These are phyloP conservation scores for Raja brachyura DNA, from an alignment of 2,113 vertebrate genomes.

Conservation along the genomic window DNA sequence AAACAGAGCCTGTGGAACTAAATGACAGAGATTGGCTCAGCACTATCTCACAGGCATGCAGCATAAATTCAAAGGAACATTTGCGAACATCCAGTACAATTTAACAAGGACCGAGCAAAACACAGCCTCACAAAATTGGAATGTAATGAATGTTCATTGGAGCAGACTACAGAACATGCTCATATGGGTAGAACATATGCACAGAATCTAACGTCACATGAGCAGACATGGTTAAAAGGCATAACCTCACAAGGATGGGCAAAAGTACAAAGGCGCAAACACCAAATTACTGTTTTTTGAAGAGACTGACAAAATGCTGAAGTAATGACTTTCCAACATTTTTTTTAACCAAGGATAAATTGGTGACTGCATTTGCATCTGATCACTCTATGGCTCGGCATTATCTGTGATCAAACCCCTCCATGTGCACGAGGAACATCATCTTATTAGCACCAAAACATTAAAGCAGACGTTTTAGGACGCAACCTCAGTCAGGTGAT, in stretches of 20 bases:
- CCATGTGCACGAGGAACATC: not conserved
- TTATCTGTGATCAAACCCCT: conserved; percentile 23
- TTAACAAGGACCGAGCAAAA: not conserved
- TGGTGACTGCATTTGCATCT: conserved; percentile 17
- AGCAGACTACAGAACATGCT: not conserved
- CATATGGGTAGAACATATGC: not conserved
- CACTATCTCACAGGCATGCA: not conserved
- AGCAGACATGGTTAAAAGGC: not conserved
- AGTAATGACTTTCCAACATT: not conserved
- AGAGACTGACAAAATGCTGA: not conserved
- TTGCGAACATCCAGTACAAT: too few species aligned
- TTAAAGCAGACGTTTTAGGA: conserved; percentile 31
- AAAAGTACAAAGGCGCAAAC: not conserved
- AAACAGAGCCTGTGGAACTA: not conserved
- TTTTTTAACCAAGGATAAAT: not conserved
- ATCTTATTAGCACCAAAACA: conserved; percentile 30
- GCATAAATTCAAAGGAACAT: not conserved
- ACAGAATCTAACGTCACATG: not conserved
- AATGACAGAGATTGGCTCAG: not conserved
- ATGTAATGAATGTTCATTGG: not conserved
- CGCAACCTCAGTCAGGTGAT: not conserved
- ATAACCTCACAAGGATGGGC: not conserved
- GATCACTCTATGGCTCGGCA: not conserved
- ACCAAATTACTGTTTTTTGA: not conserved
- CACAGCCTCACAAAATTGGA: too few species aligned